Base-by-base conservation (phyloP, 2,888 invertebrate species). In the Helleia helle region DNA sequence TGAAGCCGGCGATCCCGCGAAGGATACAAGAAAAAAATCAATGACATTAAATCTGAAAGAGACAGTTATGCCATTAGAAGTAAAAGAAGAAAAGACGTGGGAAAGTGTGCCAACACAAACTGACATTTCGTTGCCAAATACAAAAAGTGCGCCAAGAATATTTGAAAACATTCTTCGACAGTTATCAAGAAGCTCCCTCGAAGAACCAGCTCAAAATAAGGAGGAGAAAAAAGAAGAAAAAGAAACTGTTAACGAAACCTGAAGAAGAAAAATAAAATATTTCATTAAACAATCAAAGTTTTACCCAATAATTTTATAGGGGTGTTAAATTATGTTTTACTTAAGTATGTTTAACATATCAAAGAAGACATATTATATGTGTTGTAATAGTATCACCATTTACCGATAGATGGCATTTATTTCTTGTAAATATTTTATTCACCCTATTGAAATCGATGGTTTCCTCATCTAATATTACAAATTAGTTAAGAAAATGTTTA, bases 111-210 rank as follows among this genome's bases (percentile, higher is more conserved):
- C 71, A 0, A 83, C 83, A 0, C 84, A 84, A 47, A 84, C 84
- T 1, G 84, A 84, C 47, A 84, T 84, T 34, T 84, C 84, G 2
- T 46, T 83, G 24, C 84, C 84, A 1, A 84, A 84, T 40, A 84
- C 84, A 0, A 75, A 71, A 53, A 81, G 79, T 48, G 84, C 84
- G 54, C 84, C 84, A n/a, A 70, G 58, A 48, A 84, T 84, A 0
- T 84, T 84, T 47, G 84, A 84, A 50, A 81, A 70, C 18, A 83
- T 84, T 50, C 56, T 84, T 0, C 49, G 76, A 7, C 83, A 84
- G 41, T 45, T 84, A 8, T 84, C 83, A 0, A 70, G 66, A 37
- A 77, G 69, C 41, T 77, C 80, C 0, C 56, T 83, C 1, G 79
- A 80, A 7, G 75, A 50, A 15, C 41, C 31, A 9, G 15, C 25